Base-by-base conservation (phyloP, 2,888 invertebrate genomes). In the Odontomyia ornata region DNA sequence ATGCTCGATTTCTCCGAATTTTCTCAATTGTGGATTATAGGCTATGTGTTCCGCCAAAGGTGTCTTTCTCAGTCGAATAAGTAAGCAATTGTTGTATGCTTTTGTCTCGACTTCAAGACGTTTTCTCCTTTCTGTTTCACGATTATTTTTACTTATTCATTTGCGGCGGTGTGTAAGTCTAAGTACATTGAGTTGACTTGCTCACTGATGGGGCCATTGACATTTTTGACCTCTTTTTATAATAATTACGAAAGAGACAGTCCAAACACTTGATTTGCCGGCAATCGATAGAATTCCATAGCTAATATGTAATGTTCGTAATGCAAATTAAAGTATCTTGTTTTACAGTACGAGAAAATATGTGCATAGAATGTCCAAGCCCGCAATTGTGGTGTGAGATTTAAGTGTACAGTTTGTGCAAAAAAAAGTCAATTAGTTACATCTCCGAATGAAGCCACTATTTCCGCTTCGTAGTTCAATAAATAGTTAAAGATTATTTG, bases 161-260 rank as follows among this genome's bases (percentile, higher is more conserved):
- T 52, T 13, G 52, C 15, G 13, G 52, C 9, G 36, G 36, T 36
- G 9, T 36, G 36, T 9, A 36, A 3, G 36, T 36, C 36, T 52
- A 52, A 52, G 52, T 52, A 18, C 52, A 52, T 52, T 2, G 15
- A 18, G 13, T n/a, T 15, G 52, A 18, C n/a, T 13, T 15, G 13
- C 52, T 21, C 23, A n/a, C 4, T 25, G 57, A 60, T 60, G 57
- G 18, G 62, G 62, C 62, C 62, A n/a, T 62, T 62, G 62, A 62
- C 62, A 62, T 11, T 4, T 25, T 28, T 62, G 62, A 62, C 62
- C 62, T 62, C 62, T 28, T 62, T 62, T 5, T 27, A 62, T 62
- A 62, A 62, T 62, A 62, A 62, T 62, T 62, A 62, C n/a, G 62
- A 60, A 62, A 62, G 52, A 52, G 57, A 62, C 27, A 62, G 62